phyloP scores from a whole-genome alignment of 2,797 vertebrate genomes.

The Crax fasciolata region DNA sequence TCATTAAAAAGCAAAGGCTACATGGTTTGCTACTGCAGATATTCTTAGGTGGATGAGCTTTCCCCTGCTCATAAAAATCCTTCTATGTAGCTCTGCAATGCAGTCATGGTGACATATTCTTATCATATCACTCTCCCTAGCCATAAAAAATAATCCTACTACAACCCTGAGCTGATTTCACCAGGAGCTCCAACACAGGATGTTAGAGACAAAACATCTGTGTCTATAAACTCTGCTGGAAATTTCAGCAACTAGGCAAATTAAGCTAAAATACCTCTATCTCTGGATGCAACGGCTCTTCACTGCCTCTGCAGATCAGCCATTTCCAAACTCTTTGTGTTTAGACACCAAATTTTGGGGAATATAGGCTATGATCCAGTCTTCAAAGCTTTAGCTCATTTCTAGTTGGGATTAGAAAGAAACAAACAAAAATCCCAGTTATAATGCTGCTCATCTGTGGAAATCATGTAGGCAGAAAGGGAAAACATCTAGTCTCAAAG shows the following conservation, averaged over 20 bases:
- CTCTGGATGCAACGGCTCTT: neutral
- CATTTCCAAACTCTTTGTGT: neutral
- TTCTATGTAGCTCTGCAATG: constrained; percentile 31
- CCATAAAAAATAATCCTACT: constrained; percentile 39
- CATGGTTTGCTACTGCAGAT: neutral
- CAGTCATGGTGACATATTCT: neutral
- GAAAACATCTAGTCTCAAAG: neutral
- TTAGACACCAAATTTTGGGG: neutral
- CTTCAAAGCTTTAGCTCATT: neutral
- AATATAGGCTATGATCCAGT: neutral
- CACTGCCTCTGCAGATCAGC: neutral
- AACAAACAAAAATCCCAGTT: neutral
- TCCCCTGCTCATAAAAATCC: neutral
- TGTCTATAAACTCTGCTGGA: neutral
- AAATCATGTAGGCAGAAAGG: neutral
- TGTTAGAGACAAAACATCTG: neutral
- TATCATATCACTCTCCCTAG: neutral
- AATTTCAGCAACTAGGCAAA: neutral
- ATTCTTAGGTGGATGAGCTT: neutral
- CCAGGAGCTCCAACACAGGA: neutral
- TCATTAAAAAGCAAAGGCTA: neutral
- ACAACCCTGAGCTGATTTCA: neutral
- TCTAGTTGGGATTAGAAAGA: neutral
- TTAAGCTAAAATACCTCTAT: neutral
- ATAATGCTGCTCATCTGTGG: neutral